These are phyloP conservation scores for Chelon auratus DNA, from an alignment of 2,797 vertebrate genomes.

Conservation along the genomic window DNA sequence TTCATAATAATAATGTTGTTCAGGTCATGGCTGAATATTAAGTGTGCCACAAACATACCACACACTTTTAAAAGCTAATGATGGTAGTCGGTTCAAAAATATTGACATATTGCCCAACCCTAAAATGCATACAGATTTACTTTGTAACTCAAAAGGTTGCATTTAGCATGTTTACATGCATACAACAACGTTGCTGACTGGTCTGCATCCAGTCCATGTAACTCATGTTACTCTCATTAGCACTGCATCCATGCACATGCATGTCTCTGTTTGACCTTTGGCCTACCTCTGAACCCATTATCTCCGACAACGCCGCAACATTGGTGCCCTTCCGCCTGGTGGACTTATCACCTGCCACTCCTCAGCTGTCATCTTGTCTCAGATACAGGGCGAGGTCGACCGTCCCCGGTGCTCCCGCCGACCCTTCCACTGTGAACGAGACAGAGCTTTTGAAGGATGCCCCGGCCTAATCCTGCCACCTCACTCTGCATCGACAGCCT, in stretches of 20 bases:
- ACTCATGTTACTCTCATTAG: conserved; percentile 47
- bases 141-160: background rate
- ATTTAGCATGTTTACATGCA: conserved; percentile 8
- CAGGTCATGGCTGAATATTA: no score
- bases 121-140: background rate
- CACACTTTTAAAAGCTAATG: no score
- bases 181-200: background rate
- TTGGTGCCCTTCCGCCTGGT: conserved; percentile 31
- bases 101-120: no score
- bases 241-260: conserved; percentile 25
- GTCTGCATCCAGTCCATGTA: background rate
- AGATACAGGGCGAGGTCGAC: conserved; percentile 28
- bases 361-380: conserved; percentile 60
- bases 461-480: conserved; percentile 56
- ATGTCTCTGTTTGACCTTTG: conserved; percentile 71
- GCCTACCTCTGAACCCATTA: conserved; percentile 75
- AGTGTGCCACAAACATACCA: no score
- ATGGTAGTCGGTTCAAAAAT: no score
- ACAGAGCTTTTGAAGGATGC: conserved; percentile 68
- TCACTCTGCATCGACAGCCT: conserved; percentile 57
- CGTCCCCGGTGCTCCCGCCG: conserved; percentile 26
- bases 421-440: conserved; percentile 63
- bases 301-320: conserved; percentile 65
- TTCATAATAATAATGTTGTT: no score
- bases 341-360: conserved; percentile 73